These are phyloP conservation scores for Macroglossus sobrinus DNA, from an alignment of 2,113 vertebrate species.

Conservation along the genomic window DNA sequence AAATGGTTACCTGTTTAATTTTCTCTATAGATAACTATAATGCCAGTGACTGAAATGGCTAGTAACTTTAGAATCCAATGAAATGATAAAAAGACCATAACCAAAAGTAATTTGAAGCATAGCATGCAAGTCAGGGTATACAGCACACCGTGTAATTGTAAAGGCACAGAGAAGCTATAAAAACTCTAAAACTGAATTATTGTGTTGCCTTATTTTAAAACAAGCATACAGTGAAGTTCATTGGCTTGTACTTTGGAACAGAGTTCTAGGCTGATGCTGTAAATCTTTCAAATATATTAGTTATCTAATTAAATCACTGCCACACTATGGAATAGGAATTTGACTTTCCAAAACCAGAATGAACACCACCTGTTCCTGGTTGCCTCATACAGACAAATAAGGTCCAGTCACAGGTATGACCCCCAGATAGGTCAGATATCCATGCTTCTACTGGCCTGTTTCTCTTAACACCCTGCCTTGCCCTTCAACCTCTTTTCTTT, in stretches of 20 bases:
- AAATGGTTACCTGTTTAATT: constrained; percentile 45
- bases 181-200: constrained; percentile 19
- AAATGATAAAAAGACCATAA: not conserved
- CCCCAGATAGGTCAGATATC: not conserved
- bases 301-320: constrained; percentile 36
- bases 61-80: not conserved
- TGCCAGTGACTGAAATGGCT: not conserved
- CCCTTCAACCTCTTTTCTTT: not conserved
- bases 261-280: constrained; percentile 44
- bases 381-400: not conserved
- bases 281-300: constrained; percentile 50
- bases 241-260: constrained; percentile 39
- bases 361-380: not conserved
- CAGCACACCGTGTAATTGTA: constrained; percentile 28
- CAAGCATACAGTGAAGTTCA: constrained; percentile 57
- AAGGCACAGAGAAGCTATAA: constrained; percentile 59
- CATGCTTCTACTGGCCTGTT: not conserved
- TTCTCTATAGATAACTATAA: constrained; percentile 40
- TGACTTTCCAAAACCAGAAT: constrained; percentile 1
- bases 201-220: constrained; percentile 60
- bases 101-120: constrained; percentile 55
- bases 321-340: not conserved
- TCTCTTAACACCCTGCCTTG: not conserved
- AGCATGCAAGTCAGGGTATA: not conserved
- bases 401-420: not conserved